phyloP scores from a whole-genome alignment of 1,140 invertebrate genomes.

The Tetraneura akinire region DNA sequence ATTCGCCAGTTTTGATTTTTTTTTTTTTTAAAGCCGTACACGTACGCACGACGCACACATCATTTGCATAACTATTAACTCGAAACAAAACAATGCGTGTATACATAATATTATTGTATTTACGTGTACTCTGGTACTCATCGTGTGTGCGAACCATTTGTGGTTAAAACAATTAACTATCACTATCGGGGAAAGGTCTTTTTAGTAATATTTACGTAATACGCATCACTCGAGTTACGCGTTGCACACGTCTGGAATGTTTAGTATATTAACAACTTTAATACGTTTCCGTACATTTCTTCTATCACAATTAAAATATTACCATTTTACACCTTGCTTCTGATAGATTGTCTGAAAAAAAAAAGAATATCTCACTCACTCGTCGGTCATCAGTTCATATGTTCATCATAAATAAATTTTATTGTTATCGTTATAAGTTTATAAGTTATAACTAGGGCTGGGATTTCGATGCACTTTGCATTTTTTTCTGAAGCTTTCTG shows the following conservation, averaged over 20 bases:
- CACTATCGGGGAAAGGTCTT: conserved; percentile 22
- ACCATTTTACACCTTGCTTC: no score
- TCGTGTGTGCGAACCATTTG: conserved; percentile 34
- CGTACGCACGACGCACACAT: neutral
- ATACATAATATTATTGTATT: conserved; percentile 31
- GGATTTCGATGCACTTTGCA: no score
- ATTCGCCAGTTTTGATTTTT: neutral
- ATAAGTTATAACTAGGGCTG: no score
- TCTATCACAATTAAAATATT: neutral
- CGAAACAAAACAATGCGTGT: conserved; percentile 32
- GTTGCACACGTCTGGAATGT: conserved; percentile 13
- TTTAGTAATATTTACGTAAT: conserved; percentile 18
- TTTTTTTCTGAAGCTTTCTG: no score
- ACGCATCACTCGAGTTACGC: conserved; percentile 12
- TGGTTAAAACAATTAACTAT: conserved; percentile 37
- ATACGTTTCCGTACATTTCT: neutral
- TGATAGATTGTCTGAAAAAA: no score
- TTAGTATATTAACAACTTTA: conserved; percentile 22
- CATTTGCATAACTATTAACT: conserved; percentile 40
- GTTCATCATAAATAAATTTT: no score
- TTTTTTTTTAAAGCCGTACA: neutral
- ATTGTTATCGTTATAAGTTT: no score
- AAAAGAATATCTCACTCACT: neutral
- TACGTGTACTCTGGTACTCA: neutral
- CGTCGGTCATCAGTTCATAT: no score